phyloP scores from a whole-genome alignment of 2,113 vertebrate species.

The Anseranas semipalmata region DNA sequence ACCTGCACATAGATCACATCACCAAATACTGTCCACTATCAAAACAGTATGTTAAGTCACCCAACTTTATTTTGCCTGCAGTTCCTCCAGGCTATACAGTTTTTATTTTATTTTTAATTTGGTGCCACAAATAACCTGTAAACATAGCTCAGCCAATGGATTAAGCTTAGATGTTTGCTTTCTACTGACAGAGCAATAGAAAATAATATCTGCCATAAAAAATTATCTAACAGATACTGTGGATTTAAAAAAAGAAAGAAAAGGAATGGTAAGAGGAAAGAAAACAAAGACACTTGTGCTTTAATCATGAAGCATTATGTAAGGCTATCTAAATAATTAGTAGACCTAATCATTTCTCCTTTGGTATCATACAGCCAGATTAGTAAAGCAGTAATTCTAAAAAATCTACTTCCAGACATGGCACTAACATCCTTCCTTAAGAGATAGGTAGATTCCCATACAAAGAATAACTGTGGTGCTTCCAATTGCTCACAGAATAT shows the following conservation, averaged over 20 bases:
- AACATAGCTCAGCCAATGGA: background rate
- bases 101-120: background rate
- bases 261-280: background rate
- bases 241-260: background rate
- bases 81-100: rapidly evolving
- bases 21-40: background rate
- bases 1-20: background rate
- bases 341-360: background rate
- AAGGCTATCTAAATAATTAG: background rate
- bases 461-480: background rate
- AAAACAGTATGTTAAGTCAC: background rate
- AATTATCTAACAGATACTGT: background rate
- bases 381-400: conserved; percentile 9
- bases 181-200: background rate
- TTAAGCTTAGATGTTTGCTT: background rate
- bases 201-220: background rate
- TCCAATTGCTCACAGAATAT: background rate
- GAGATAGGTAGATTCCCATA: background rate
- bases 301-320: conserved; percentile 11
- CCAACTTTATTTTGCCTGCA: background rate
- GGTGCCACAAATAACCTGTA: background rate
- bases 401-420: background rate
- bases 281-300: conserved; percentile 6
- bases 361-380: background rate
- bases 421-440: background rate